phyloP scores from a whole-genome alignment of 2,888 invertebrate genomes.

The Pardosa pseudoannulata region DNA sequence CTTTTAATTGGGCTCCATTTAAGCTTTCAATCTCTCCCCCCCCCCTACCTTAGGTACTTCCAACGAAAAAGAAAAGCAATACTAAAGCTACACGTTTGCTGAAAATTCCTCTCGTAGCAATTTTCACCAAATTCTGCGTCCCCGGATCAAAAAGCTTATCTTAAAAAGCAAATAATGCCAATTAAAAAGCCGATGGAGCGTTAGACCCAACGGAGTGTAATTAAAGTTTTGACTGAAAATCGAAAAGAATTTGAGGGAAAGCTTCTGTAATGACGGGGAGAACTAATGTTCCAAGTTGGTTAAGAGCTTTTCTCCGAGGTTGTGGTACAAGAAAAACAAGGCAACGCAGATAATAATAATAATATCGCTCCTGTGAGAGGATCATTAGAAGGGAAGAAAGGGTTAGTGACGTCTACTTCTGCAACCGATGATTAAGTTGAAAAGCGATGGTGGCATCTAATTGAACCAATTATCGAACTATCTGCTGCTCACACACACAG shows the following conservation, averaged over 20 bases:
- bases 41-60: background rate
- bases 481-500: constrained; percentile 62
- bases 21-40: too few relatives aligned
- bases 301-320: constrained; percentile 22
- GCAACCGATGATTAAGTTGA: constrained; percentile 68
- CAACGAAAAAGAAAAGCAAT: background rate
- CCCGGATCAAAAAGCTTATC: constrained; percentile 21
- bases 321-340: background rate
- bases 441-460: constrained; percentile 70
- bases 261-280: constrained; percentile 44
- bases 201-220: constrained; percentile 24
- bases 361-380: constrained; percentile 54
- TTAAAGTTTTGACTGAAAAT: constrained; percentile 65
- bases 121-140: constrained; percentile 20
- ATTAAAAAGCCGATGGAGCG: background rate
- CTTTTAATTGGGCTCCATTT: too few relatives aligned
- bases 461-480: constrained; percentile 72
- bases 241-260: constrained; percentile 18
- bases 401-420: constrained; percentile 62
- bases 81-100: background rate
- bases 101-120: constrained; percentile 31
- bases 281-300: constrained; percentile 39
- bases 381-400: constrained; percentile 67
- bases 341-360: constrained; percentile 48
- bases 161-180: constrained; percentile 36